Evolutionary conservation across 2,888 invertebrate genomes (phyloP).

Genomic region (Lepidocyrtoides sp.): DNA sequence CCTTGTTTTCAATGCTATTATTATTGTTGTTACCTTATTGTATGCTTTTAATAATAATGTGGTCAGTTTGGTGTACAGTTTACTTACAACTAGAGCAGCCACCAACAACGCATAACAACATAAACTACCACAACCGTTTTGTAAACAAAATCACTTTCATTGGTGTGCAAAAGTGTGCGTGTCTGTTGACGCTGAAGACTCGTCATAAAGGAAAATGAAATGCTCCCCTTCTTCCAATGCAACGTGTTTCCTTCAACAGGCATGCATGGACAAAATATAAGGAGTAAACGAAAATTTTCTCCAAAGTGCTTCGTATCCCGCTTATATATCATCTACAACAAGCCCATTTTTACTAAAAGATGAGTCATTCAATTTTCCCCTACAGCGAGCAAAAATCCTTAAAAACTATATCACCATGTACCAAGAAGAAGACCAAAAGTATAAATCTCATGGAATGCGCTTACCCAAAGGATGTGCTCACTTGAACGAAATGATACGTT

Average conservation of each 20-base stretch:
- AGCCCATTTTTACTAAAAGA: not conserved
- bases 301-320: not conserved
- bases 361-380: slow-evolving; percentile 63
- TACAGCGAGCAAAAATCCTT: too few relatives aligned
- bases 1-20: not conserved
- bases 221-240: not conserved
- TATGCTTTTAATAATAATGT: slow-evolving; percentile 49
- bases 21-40: slow-evolving; percentile 21
- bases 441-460: slow-evolving; percentile 12
- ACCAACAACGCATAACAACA: slow-evolving; percentile 8
- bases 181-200: not conserved
- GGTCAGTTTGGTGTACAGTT: slow-evolving; percentile 8
- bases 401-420: too few relatives aligned
- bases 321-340: not conserved
- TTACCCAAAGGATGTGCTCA: slow-evolving; percentile 60
- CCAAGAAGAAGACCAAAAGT: too few relatives aligned
- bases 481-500: slow-evolving; percentile 66
- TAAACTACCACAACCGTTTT: not conserved
- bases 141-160: slow-evolving; percentile 13
- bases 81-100: slow-evolving; percentile 15
- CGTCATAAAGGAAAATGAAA: not conserved
- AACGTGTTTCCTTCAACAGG: not conserved
- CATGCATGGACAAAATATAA: not conserved
- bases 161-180: slow-evolving; percentile 15
- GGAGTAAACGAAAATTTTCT: slow-evolving; percentile 4